Evolutionary conservation across 2,888 invertebrate genomes (phyloP).

Genomic region (Patella depressa): DNA sequence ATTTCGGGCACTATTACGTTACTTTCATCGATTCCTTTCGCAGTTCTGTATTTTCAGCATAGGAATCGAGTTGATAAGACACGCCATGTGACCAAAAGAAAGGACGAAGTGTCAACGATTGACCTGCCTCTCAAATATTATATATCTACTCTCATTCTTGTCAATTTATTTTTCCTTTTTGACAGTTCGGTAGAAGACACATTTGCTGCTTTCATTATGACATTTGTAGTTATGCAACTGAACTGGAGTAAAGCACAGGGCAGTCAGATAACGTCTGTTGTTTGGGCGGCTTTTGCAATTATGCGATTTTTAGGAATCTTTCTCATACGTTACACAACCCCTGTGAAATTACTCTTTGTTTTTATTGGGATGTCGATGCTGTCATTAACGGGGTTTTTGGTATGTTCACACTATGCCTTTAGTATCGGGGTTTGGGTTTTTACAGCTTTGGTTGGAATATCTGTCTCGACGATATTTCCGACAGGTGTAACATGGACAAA

Average conservation of each 20-base stretch:
- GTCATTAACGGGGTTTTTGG: conserved; percentile 39
- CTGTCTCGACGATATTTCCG: conserved; percentile 72
- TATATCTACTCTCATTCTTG: conserved; percentile 17
- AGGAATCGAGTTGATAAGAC: conserved; percentile 10
- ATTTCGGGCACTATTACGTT: conserved; percentile 14
- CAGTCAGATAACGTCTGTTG: conserved; percentile 63
- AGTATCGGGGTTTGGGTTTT: conserved; percentile 61
- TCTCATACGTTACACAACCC: conserved; percentile 62
- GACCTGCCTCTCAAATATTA: conserved; percentile 11
- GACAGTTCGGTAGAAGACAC: conserved; percentile 33
- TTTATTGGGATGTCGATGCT: conserved; percentile 48
- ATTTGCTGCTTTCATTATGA: conserved; percentile 35
- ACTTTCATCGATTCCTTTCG: neutral
- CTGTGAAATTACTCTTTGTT: conserved; percentile 64
- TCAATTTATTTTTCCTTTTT: conserved; percentile 27
- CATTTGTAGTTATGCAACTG: conserved; percentile 42
- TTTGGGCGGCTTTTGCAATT: conserved; percentile 71
- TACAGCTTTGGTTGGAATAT: conserved; percentile 65
- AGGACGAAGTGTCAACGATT: neutral
- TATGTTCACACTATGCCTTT: conserved; percentile 27
- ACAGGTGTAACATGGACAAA: conserved; percentile 71
- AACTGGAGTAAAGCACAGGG: conserved; percentile 59
- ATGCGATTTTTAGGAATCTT: conserved; percentile 65
- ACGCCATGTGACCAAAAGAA: conserved; percentile 19
- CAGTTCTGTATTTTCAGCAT: neutral